Evolutionary conservation across 2,113 vertebrate genomes (phyloP), one percentile per base, ranked within the genome.

Genomic region (Halcyon malimbica): DNA sequence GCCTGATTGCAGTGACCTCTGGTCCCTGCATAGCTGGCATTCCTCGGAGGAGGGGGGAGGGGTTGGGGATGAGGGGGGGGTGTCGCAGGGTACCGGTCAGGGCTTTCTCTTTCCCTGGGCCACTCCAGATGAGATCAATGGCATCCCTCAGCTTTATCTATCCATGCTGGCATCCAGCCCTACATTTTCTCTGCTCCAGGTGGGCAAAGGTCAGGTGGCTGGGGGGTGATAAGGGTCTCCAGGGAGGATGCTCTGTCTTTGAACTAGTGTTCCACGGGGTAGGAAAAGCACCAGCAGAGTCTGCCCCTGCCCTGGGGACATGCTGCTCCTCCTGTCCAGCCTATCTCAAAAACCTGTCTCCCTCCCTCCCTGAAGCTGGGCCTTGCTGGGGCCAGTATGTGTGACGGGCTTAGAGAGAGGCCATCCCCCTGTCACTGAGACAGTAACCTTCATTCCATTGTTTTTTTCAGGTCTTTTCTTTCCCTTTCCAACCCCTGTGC

Each of bases 1-100:
- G 53, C 73, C 79, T 83, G 96, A 86, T 80, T 29, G n/a, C 28
- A 0, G 81, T 89, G 96, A 95, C 97, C 68, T 26, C 77, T 48
- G 93, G 94, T 92, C 87, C 73, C 89, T 13, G 65, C 97, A 95
- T 97, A 89, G 84, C 12, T 93, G 0, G 3, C 91, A 97, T 98
- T 98, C 97, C 48, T 97, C 35, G 5, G 42, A 42, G 42, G 42
- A 42, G 42, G 42, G 42, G 42, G 31, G 42, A 11, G 14, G 25
- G 57, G 48, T 19, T 18, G 9, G 46, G 46, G 19, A 19, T 46
- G 46, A 8, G 8, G 42, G 15, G 42, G 15, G 42, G 15, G 42
- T 42, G 42, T 42, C 18, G 13, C 3, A 6, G 62, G 56, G 39
- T 23, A 33, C 51, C 0, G 1, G 83, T 80, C 81, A 65, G 64